Evolutionary conservation across 35 echinoderm and acorn worm genomes (phyloP).

Genomic region (Chiridota heheva): DNA sequence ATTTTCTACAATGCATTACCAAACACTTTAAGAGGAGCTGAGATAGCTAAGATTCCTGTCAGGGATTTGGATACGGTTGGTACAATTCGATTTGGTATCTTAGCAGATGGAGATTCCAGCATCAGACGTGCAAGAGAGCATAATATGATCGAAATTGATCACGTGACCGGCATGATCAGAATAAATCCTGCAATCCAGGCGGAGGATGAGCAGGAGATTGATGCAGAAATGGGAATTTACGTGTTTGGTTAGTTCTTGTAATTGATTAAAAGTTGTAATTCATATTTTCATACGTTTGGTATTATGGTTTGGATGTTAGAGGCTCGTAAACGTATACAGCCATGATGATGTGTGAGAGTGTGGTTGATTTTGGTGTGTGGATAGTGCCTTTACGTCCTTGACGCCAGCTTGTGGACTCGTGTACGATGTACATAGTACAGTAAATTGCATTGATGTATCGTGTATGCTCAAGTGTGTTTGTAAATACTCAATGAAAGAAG

Average conservation of each 20-base stretch:
- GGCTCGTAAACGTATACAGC: constrained; percentile 4
- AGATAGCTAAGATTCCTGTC: constrained; percentile 61
- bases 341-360: constrained; percentile 25
- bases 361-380: too few relatives aligned
- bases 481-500: too few relatives aligned
- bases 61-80: constrained; percentile 67
- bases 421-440: too few relatives aligned
- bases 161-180: constrained; percentile 40
- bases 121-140: neutral
- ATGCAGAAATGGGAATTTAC: constrained; percentile 36
- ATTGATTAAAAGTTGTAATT: neutral
- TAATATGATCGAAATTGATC: constrained; percentile 30
- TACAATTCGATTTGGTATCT: constrained; percentile 45
- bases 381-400: too few relatives aligned
- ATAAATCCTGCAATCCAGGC: constrained; percentile 20
- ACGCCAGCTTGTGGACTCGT: too few relatives aligned
- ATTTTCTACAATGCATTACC: constrained; percentile 77
- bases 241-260: constrained; percentile 1
- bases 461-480: too few relatives aligned
- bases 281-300: constrained; percentile 3
- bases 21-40: constrained; percentile 55
- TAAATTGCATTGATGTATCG: too few relatives aligned
- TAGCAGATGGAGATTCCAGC: constrained; percentile 16
- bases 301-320: constrained; percentile 9
- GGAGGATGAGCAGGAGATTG: constrained; percentile 14